Base-by-base conservation (phyloP, 2,888 invertebrate species). In the Rhingia rostrata region DNA sequence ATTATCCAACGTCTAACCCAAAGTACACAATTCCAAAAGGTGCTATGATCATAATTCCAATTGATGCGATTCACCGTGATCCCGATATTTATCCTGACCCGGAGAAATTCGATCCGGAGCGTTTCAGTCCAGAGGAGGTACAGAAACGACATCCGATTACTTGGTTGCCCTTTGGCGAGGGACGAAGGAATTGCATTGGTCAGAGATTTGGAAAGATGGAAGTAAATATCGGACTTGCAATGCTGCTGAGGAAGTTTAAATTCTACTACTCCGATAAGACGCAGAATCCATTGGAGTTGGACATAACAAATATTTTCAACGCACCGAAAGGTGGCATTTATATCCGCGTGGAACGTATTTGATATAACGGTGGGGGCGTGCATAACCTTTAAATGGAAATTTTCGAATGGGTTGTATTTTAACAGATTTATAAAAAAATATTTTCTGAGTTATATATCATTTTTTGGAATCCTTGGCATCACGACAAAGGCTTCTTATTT, bases 41-140 rank as follows among this genome's bases (percentile, higher is more conserved):
- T 0, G 86, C 73, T 6, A 30, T 77, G 0, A 64, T 89, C 0
- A 43, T 87, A 0, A 88, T 89, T 47, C 88, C 88, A 0, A 69
- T 86, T 0, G 72, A 92, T 63, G 92, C 93, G 0, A 92, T 94
- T 77, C 94, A 94, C 67, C 92, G 92, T 89, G 93, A 94, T 87
- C 89, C 90, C 0, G 87, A 89, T 5, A 87, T 90, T n/a, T 92
- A 90, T 84, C 90, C 91, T 0, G 91, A 94, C 6, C 95, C 95
- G 0, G 91, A 93, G 2, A 92, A 91, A 58, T 94, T 94, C 81
- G 92, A 93, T 33, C 94, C 94, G 0, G 93, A 94, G 43, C 91
- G 94, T 86, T 94, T 94, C 88, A 89, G 92, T 0, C 89, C 92
- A 1, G 93, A 93, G 85, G 93, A 92, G 61, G 93, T 93, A 66